Conservation (phyloP, 2,113 vertebrate species). For the Charina bottae region DNA sequence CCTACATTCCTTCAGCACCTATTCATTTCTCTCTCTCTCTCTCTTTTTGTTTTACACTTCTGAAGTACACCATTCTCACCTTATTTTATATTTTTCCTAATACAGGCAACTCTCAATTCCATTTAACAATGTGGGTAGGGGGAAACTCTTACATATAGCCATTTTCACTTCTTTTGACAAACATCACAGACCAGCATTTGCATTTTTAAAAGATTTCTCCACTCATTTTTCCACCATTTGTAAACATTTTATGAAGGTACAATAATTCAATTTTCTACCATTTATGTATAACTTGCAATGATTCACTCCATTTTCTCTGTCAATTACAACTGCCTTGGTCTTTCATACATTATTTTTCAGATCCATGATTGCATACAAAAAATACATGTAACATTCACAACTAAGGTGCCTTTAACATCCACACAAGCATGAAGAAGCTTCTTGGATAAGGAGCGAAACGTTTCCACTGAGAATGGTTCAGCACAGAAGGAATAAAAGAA, state of each 20-base stretch:
- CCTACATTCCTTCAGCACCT: not conserved
- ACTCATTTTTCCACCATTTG: too few species aligned
- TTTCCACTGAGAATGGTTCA: too few species aligned
- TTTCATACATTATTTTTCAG: not conserved
- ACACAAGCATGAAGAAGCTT: not conserved
- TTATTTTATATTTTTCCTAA: not conserved
- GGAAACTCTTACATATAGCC: not conserved
- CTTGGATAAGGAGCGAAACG: not conserved
- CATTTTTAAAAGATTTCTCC: too few species aligned
- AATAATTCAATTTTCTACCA: too few species aligned
- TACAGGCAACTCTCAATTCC: not conserved
- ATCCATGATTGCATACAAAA: not conserved
- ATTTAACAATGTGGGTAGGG: not conserved
- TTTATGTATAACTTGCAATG: too few species aligned
- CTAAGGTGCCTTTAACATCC: not conserved
- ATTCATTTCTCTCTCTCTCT: not conserved
- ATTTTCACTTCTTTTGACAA: not conserved
- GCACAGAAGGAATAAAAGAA: too few species aligned
- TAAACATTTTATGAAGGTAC: too few species aligned
- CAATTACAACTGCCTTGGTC: too few species aligned
- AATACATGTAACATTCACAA: not conserved
- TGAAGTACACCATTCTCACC: not conserved
- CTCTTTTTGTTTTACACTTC: not conserved
- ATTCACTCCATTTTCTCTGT: too few species aligned
- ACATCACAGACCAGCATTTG: too few species aligned